Conservation (phyloP, 2,797 vertebrate genomes). For the Channallabes apus region DNA sequence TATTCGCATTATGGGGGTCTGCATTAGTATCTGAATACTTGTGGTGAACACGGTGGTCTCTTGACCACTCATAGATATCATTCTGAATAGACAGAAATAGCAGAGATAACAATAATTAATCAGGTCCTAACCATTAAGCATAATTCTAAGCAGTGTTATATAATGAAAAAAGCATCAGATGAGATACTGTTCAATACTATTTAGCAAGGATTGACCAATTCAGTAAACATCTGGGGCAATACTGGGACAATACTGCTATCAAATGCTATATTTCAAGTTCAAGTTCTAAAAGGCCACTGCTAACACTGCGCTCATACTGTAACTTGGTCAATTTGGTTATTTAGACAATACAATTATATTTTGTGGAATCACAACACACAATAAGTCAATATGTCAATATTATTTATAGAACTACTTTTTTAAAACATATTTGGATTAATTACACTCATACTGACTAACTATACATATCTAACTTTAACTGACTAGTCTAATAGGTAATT, state of each 20-base stretch:
- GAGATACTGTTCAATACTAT: neutral
- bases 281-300: neutral
- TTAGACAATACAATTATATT: neutral
- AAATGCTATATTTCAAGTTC: neutral
- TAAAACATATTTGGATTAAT: neutral
- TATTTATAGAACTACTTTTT: neutral
- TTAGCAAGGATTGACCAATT: neutral
- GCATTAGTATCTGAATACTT: constrained; percentile 93
- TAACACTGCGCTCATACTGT: neutral
- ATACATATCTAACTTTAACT: neutral
- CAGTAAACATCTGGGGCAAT: neutral
- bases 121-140: neutral
- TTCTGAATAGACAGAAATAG: constrained; percentile 72
- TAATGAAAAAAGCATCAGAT: neutral
- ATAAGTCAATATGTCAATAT: neutral
- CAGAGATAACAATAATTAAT: neutral
- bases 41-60: constrained; percentile 91
- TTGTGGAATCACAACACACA: neutral
- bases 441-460: neutral
- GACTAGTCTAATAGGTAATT: neutral
- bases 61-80: constrained; percentile 87
- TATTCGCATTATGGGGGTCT: constrained; percentile 86
- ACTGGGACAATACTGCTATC: neutral
- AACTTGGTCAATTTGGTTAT: neutral
- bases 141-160: neutral